Evolutionary conservation across 2,888 invertebrate genomes (phyloP).

Genomic region (Salpingus planirostris): DNA sequence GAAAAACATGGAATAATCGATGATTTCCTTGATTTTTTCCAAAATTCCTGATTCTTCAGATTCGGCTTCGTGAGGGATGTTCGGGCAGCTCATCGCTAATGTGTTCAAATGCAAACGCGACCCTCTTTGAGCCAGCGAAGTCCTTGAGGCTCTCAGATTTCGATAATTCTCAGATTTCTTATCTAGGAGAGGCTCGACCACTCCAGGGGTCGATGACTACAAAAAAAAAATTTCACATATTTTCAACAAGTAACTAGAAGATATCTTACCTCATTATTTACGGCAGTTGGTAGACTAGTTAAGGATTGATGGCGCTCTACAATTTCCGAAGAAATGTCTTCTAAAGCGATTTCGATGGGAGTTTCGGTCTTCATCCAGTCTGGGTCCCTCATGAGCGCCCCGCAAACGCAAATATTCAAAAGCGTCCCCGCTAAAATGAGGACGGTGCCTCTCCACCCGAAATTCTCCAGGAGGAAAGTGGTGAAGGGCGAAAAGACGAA

Average conservation of each 20-base stretch:
- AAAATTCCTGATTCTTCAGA: too few relatives aligned
- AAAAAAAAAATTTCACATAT: too few relatives aligned
- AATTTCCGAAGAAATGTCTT: constrained; percentile 2
- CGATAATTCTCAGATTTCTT: too few relatives aligned
- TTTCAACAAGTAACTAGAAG: too few relatives aligned
- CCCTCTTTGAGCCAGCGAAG: too few relatives aligned
- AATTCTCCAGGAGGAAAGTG: constrained; percentile 65
- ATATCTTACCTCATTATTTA: constrained; percentile 59
- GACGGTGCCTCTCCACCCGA: constrained; percentile 79
- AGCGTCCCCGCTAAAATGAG: constrained; percentile 73
- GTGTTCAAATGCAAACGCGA: too few relatives aligned
- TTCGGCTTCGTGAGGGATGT: too few relatives aligned
- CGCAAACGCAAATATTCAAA: constrained; percentile 77
- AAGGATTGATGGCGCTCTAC: constrained; percentile 52
- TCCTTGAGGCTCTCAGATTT: too few relatives aligned
- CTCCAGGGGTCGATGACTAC: too few relatives aligned
- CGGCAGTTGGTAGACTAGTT: constrained; percentile 65
- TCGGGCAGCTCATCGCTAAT: too few relatives aligned
- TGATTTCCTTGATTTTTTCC: too few relatives aligned
- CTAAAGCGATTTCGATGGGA: constrained; percentile 47
- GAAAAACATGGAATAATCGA: not conserved
- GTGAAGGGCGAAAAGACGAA: constrained; percentile 82
- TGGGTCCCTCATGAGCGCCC: constrained; percentile 79
- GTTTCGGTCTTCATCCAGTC: constrained; percentile 76
- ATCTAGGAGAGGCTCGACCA: too few relatives aligned